These are phyloP conservation scores for Brachyalestes nurse DNA, from an alignment of 2,797 vertebrate species.

Conservation along the genomic window DNA sequence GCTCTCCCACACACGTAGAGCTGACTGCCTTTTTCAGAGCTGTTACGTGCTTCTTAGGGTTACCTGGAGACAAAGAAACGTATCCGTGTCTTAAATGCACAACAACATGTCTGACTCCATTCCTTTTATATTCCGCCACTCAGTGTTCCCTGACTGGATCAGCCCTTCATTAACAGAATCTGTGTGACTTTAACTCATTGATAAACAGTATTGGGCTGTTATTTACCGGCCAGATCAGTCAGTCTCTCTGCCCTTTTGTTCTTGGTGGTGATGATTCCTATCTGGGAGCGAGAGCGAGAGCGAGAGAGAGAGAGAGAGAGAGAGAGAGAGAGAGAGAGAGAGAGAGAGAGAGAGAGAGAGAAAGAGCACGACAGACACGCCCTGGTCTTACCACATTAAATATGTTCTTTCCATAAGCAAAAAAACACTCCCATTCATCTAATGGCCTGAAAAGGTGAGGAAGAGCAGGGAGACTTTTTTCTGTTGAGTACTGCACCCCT, in stretches of 20 bases:
- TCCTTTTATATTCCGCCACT: too few species aligned
- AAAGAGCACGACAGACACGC: too few species aligned
- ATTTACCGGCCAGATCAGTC: constrained; percentile 92
- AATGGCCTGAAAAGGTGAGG: neutral
- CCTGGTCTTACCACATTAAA: too few species aligned
- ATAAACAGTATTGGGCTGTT: neutral
- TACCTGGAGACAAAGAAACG: constrained; percentile 79
- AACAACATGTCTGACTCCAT: too few species aligned
- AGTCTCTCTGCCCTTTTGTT: constrained; percentile 96
- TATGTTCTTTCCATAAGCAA: neutral
- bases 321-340: too few species aligned
- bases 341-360: too few species aligned
- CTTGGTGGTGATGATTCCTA: constrained; percentile 93
- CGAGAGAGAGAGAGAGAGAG: too few species aligned
- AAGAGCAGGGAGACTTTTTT: neutral
- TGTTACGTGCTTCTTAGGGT: constrained; percentile 87
- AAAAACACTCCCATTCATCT: constrained; percentile 7
- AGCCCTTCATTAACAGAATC: too few species aligned
- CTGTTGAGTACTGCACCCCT: neutral
- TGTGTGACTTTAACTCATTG: too few species aligned
- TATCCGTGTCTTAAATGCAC: too few species aligned
- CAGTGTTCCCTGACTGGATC: too few species aligned
- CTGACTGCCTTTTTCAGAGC: constrained; percentile 91
- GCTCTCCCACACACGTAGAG: constrained; percentile 88
- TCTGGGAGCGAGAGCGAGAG: constrained; percentile 66